Conservation (phyloP, 2,797 vertebrate genomes). For the Myiotriccus ornatus region DNA sequence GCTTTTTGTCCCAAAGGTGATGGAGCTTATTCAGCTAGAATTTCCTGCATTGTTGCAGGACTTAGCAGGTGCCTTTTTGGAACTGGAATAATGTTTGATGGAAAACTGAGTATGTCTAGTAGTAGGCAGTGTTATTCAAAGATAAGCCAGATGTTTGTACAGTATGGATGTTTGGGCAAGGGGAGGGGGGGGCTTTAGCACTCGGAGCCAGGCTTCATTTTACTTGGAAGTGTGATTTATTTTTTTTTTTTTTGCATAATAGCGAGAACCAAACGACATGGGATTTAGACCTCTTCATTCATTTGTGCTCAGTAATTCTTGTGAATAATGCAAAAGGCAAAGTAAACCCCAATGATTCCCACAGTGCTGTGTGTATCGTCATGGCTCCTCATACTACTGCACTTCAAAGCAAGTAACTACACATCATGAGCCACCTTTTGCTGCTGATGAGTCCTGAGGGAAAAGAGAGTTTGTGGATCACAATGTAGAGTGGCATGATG, state of each 20-base stretch:
- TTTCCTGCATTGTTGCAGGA: not conserved
- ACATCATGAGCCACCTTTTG: not conserved
- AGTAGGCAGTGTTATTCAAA: not conserved
- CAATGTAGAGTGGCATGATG: rapidly evolving
- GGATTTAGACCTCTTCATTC: not conserved
- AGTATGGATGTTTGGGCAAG: not conserved
- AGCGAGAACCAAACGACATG: not conserved
- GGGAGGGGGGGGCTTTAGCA: not conserved
- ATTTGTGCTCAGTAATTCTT: not conserved
- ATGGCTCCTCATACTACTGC: not conserved
- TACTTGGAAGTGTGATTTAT: not conserved
- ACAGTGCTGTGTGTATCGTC: not conserved
- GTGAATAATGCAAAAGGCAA: slow-evolving; percentile 6
- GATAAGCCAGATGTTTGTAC: not conserved
- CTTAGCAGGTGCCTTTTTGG: not conserved
- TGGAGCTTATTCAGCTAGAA: not conserved
- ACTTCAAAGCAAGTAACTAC: not conserved
- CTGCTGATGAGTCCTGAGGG: not conserved
- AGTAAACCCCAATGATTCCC: not conserved
- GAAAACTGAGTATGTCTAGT: not conserved
- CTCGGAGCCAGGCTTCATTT: not conserved
- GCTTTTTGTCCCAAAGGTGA: not conserved
- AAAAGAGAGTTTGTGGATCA: not conserved
- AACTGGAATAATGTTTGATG: not conserved
- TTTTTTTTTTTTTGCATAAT: not conserved